A percentile compares a stretch with the other conserved stretches of the same genome.
Conservation (phyloP, 2,797 vertebrate species). For the Pseudochirops corinnae region DNA sequence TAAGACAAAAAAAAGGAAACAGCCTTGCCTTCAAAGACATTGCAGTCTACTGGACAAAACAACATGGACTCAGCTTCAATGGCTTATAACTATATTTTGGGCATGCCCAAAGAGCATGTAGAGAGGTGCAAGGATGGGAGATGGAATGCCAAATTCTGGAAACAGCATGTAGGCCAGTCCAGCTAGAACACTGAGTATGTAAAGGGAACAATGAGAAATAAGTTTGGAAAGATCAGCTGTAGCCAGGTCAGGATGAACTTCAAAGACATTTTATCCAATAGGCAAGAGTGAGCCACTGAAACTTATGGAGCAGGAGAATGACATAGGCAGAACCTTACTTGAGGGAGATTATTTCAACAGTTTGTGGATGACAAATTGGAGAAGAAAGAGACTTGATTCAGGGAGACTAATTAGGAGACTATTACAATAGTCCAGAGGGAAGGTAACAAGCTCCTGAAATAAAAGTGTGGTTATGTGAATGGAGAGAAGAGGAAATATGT, state of each 20-base stretch:
- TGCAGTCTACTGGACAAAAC: neutral
- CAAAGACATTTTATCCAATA: neutral
- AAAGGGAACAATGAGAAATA: neutral
- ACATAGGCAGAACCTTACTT: constrained; percentile 4
- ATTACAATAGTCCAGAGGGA: neutral
- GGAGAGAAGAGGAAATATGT: neutral
- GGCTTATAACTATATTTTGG: neutral
- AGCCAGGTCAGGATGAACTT: neutral
- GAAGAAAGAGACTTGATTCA: neutral
- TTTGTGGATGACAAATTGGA: neutral
- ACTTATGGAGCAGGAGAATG: neutral
- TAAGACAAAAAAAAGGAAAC: neutral
- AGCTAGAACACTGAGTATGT: neutral
- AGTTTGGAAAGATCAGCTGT: neutral
- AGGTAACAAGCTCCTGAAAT: neutral
- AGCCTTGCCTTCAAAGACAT: neutral
- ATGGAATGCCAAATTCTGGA: neutral
- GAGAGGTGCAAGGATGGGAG: neutral
- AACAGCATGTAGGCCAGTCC: neutral
- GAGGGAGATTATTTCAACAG: neutral
- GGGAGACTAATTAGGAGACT: neutral
- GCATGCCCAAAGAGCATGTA: neutral
- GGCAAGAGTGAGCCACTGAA: neutral
- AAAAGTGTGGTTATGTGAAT: neutral
- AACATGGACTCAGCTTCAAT: neutral